Conservation (phyloP, 2,888 invertebrate genomes). For the Dasysyrphus tricinctus region DNA sequence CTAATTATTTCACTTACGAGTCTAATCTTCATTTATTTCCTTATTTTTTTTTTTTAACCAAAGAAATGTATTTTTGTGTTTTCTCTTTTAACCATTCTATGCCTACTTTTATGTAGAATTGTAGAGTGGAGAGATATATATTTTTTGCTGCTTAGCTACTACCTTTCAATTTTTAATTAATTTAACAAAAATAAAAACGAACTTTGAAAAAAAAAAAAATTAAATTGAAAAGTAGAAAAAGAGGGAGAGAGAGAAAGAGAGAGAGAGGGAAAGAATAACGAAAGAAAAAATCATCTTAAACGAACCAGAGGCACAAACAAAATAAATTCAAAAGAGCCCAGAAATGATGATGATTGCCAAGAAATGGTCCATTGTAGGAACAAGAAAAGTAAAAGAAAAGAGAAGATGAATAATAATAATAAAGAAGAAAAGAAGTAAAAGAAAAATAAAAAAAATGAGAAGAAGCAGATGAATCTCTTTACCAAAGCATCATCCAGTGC, state of each 20-base stretch:
- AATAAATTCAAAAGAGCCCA: conserved; percentile 48
- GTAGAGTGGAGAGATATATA: neutral
- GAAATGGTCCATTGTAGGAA: conserved; percentile 59
- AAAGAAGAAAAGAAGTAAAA: conserved; percentile 32
- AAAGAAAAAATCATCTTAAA: conserved; percentile 39
- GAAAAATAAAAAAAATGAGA: conserved; percentile 17
- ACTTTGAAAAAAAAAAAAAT: conserved; percentile 42
- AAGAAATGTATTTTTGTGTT: conserved; percentile 4
- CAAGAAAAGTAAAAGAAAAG: neutral
- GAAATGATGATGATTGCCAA: conserved; percentile 71
- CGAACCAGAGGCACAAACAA: conserved; percentile 62
- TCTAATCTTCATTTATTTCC: conserved; percentile 70
- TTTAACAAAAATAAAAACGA: conserved; percentile 54
- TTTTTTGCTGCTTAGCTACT: conserved; percentile 27
- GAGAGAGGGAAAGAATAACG: conserved; percentile 1
- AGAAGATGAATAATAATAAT: conserved; percentile 22
- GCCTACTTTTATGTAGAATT: neutral
- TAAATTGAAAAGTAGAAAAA: conserved; percentile 6
- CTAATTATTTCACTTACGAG: conserved; percentile 75
- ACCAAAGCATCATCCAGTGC: conserved; percentile 25
- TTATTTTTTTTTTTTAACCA: conserved; percentile 21
- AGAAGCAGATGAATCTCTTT: neutral
- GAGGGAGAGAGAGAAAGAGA: neutral
- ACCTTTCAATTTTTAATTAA: conserved; percentile 73
- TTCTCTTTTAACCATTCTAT: neutral